Conservation (phyloP, 2,113 vertebrate genomes). For the Sturnira hondurensis region DNA sequence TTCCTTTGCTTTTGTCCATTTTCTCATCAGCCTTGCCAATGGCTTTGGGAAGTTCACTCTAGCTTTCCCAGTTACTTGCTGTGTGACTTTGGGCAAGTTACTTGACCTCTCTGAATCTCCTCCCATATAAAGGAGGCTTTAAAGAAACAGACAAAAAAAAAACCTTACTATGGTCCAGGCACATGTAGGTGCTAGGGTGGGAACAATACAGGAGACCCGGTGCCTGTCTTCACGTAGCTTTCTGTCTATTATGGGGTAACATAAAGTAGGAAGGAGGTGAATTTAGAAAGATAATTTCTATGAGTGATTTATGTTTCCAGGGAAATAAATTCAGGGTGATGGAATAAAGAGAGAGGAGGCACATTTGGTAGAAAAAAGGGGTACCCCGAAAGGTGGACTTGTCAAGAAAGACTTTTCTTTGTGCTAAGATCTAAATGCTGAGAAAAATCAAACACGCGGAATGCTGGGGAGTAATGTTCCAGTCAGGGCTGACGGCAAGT, state of each 20-base stretch:
- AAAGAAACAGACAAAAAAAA: neutral
- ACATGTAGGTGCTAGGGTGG: neutral
- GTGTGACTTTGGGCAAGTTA: neutral
- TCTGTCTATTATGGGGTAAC: neutral
- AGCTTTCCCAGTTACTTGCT: neutral
- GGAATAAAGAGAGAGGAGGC: neutral
- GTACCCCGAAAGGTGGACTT: neutral
- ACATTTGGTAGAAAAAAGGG: fast-evolving
- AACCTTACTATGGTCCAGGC: neutral
- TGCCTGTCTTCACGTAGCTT: neutral
- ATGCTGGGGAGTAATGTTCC: no score
- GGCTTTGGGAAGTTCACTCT: neutral
- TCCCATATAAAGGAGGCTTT: neutral
- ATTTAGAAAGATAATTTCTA: neutral
- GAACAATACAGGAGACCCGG: neutral
- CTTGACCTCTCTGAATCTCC: neutral
- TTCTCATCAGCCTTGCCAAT: neutral
- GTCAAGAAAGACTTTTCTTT: neutral
- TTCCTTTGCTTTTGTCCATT: neutral
- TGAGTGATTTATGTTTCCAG: neutral
- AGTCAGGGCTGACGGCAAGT: no score
- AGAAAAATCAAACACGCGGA: neutral
- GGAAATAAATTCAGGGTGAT: neutral
- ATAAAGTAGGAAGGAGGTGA: neutral
- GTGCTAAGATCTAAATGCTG: neutral